Evolutionary conservation across 2,113 vertebrate genomes (phyloP).

Genomic region (Fulmarus glacialis): DNA sequence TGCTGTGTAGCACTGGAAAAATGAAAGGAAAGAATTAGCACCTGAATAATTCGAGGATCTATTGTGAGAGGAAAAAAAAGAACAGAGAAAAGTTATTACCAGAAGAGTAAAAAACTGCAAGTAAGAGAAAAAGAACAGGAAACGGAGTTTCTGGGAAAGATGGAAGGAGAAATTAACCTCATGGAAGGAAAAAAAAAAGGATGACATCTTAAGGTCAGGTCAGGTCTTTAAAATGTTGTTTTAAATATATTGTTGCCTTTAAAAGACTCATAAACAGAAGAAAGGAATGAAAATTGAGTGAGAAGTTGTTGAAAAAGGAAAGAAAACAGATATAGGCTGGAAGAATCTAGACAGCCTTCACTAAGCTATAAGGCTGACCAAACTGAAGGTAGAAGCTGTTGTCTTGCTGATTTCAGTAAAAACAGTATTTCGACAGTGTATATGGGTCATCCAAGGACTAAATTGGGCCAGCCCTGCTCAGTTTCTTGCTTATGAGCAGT

Average conservation of each 20-base stretch:
- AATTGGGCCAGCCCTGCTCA: not conserved
- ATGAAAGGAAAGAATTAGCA: not conserved
- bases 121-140: not conserved
- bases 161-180: not conserved
- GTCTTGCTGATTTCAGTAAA: not conserved
- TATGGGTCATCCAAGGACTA: not conserved
- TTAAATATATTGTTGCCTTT: not conserved
- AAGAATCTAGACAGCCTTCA: not conserved
- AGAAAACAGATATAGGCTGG: not conserved
- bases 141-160: not conserved
- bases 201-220: not conserved
- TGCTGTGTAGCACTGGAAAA: not conserved
- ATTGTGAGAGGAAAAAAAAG: not conserved
- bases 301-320: not conserved
- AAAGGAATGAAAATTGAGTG: not conserved
- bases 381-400: not conserved
- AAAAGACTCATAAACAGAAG: not conserved
- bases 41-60: not conserved
- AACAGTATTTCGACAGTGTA: rapidly evolving
- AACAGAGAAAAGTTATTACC: not conserved
- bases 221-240: not conserved
- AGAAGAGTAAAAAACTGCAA: not conserved
- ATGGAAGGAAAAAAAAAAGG: not conserved
- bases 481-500: not conserved
- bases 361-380: not conserved